Evolutionary conservation across 2,888 invertebrate species (phyloP), one percentile per base, ranked within the genome.

Genomic region (Drosophila meridiana): DNA sequence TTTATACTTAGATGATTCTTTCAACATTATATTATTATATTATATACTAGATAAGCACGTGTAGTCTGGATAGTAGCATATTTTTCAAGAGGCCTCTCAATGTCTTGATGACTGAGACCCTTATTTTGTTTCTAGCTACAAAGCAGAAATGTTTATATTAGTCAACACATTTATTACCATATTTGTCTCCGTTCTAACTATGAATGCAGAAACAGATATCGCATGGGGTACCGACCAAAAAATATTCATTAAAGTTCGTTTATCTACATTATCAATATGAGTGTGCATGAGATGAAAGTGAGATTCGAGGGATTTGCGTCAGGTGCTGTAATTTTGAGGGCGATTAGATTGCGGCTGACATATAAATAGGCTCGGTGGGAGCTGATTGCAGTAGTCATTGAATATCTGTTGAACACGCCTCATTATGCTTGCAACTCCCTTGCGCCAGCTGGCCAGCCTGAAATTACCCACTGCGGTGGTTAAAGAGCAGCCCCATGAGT

Each of bases 381-480:
- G 11, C 13, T 30, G 20, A 14, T 8, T 26, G 7, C n/a, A 38
- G 2, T 40, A 60, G 30, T 60, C 50, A 32, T 14, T 50, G 26
- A 9, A 32, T 9, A 32, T 26, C 30, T n/a, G 40, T 20, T 2
- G 40, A 30, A 6, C 20, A 50, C 2, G n/a, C 30, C 47, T 28
- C 63, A 83, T 65, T 63, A 91, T 91, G 92, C 82, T 91, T 62
- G 86, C 91, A 14, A 83, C 69, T 30, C 81, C 90, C 42, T 66
- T 91, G 40, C 83, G 82, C 72, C 69, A 84, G 26, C 43, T 57
- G 3, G 61, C 20, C 32, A 52, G 34, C 13, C 64, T 30, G 5
- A 47, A 70, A 6, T 5, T 53, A 6, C n/a, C 40, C 11, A 7
- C 40, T 1, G 20, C n/a, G 30, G 45, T 63, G 38, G 43, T 38